Percentiles rank a stretch among this genome's conserved stretches.
These are phyloP conservation scores for Anser cygnoides DNA, from an alignment of 2,113 vertebrate species.

Conservation along the genomic window DNA sequence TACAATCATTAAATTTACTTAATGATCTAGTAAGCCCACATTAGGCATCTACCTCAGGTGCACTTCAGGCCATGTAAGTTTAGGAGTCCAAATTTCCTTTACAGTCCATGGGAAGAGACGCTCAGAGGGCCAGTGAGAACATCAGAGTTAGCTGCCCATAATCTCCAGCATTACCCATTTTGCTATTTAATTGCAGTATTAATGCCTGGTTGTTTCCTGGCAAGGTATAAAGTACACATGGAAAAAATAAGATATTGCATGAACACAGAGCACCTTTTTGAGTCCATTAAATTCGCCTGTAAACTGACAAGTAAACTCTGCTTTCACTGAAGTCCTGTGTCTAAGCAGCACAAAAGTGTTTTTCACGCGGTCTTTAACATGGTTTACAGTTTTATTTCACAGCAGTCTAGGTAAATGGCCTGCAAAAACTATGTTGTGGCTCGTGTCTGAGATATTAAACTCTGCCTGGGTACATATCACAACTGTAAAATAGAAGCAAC, in stretches of 20 bases:
- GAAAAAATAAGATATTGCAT: slow-evolving; percentile 33
- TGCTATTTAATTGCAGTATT: slow-evolving; percentile 21
- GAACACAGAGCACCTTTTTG: slow-evolving; percentile 38
- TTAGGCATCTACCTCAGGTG: not conserved
- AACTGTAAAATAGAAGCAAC: not conserved
- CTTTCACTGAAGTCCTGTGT: not conserved
- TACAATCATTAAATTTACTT: not conserved
- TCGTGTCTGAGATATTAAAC: not conserved
- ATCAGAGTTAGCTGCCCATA: not conserved
- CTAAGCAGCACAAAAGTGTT: slow-evolving; percentile 1
- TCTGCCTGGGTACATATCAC: not conserved
- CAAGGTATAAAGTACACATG: slow-evolving; percentile 34
- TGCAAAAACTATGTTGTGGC: not conserved
- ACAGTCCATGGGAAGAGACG: not conserved
- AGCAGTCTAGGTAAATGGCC: not conserved
- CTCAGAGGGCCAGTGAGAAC: not conserved
- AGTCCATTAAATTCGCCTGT: slow-evolving; percentile 1
- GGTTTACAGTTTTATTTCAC: not conserved
- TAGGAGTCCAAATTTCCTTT: not conserved
- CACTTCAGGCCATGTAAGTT: not conserved
- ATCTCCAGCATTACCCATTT: not conserved
- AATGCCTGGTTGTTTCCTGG: slow-evolving; percentile 20
- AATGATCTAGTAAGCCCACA: not conserved
- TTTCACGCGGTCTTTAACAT: not conserved
- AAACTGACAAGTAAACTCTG: not conserved